Base-by-base conservation (phyloP, 2,113 vertebrate genomes). In the Lasiurus borealis region DNA sequence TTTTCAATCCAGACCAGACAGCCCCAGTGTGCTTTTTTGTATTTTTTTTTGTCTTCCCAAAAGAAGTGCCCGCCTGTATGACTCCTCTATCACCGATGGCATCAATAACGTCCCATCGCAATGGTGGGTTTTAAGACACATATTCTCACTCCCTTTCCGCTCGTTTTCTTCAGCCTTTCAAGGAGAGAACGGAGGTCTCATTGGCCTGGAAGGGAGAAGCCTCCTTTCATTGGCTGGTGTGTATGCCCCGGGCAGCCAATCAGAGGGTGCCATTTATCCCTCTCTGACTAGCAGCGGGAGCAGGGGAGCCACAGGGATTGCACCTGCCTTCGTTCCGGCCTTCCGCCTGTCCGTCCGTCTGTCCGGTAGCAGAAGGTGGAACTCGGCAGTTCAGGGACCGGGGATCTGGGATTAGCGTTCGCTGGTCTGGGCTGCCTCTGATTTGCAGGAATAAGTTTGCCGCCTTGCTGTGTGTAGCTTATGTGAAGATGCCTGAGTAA, bases 241-340 rank as follows among this genome's bases (percentile, higher is more conserved):
- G 27, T 27, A 40, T 72, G 59, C 15, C 54, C n/a, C 83, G 69
- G 40, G 68, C 27, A 88, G 44, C 97, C 95, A 97, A 95, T 96
- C 85, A 85, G 77, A 96, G 29, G 10, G n/a, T 95, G 95, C 92
- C 96, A 96, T 94, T 88, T 97, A 94, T 85, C 82, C 85, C 94
- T 92, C 94, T 85, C 81, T 95, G 89, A 95, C 89, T 96, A 91
- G 97, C 88, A n/a, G 85, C 66, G 64, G n/a, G 76, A 85, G 50
- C 85, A 66, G 54, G 48, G 44, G 52, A 52, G 77, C 44, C 85
- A 82, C 29, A 73, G 66, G 34, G 85, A 85, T 12, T 72, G 54
- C 72, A 64, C 82, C 40, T 64, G 46, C 57, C 71, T 94, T 71
- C 50, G 44, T 83, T 85, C 14, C 72, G 40, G 40, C 40, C 40